Conservation (phyloP, 2,888 invertebrate genomes). For the Stenodema calcarata region DNA sequence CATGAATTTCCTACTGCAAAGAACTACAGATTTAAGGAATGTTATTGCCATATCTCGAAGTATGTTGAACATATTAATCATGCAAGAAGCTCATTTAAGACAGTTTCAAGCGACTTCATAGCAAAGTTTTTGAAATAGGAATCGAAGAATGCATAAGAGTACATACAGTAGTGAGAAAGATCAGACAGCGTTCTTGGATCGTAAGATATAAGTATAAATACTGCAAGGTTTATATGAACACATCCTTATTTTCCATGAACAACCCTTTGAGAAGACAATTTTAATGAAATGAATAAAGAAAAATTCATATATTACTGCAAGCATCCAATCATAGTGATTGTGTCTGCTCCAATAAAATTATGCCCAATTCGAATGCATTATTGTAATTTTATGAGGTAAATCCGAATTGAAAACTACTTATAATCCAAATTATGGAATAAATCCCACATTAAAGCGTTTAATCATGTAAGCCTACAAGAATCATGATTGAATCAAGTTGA, state of each 20-base stretch:
- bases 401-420: not conserved
- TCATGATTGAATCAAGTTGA: not conserved
- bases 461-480: not conserved
- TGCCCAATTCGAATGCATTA: not conserved
- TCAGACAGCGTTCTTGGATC: constrained; percentile 11
- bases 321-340: not conserved
- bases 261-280: not conserved
- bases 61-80: constrained; percentile 1
- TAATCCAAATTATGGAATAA: not conserved
- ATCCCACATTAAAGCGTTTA: not conserved
- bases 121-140: constrained; percentile 33
- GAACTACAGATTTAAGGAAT: constrained; percentile 14
- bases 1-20: not conserved
- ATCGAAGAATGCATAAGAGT: constrained; percentile 21
- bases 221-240: constrained; percentile 26
- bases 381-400: not conserved
- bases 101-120: constrained; percentile 40
- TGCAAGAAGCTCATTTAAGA: constrained; percentile 37
- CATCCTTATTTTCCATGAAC: constrained; percentile 40
- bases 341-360: not conserved
- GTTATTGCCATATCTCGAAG: not conserved
- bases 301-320: not conserved
- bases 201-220: constrained; percentile 16
- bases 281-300: not conserved
- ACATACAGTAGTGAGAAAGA: constrained; percentile 36